Percentiles rank a stretch among this genome's conserved stretches.
Evolutionary conservation across 30 jellyfish, hydroid and myxozoan genomes (phyloP).

Genomic region (Aurelia aurita complex sp. Pacific): DNA sequence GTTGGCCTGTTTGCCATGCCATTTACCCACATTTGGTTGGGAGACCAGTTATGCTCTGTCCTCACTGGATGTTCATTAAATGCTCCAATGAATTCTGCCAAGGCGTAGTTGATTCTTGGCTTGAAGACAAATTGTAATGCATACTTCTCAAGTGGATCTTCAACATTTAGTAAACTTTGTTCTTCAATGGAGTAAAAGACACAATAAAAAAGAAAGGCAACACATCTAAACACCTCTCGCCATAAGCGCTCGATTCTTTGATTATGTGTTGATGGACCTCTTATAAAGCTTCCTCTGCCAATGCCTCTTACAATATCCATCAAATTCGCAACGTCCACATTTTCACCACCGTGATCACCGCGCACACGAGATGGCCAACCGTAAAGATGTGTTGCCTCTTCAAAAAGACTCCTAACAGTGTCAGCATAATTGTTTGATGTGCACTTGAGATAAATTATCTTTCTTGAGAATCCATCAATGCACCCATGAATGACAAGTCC

Average conservation of each 20-base stretch:
- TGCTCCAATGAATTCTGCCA: constrained; percentile 6
- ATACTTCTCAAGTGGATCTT: constrained; percentile 15
- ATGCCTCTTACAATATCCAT: too few relatives aligned
- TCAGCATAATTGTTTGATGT: constrained; percentile 9
- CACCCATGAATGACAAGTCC: constrained; percentile 1
- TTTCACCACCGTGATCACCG: too few relatives aligned
- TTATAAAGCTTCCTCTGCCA: too few relatives aligned
- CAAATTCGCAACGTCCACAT: too few relatives aligned
- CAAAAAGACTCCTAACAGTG: constrained; percentile 3
- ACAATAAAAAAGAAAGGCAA: constrained; percentile 5
- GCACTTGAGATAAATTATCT: constrained; percentile 14
- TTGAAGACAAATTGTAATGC: constrained; percentile 12
- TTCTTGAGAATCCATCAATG: constrained; percentile 39
- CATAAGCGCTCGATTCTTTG: too few relatives aligned
- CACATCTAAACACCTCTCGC: constrained; percentile 36
- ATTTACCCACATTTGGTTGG: constrained; percentile 33
- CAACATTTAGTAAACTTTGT: constrained; percentile 9
- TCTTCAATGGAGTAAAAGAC: constrained; percentile 29
- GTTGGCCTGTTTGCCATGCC: constrained; percentile 19
- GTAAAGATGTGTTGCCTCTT: too few relatives aligned
- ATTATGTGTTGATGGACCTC: too few relatives aligned
- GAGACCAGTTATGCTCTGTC: constrained; percentile 2
- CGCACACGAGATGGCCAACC: too few relatives aligned
- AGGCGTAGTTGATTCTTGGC: constrained; percentile 28
- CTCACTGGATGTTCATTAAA: constrained; percentile 24